Percentiles rank a stretch among this genome's conserved stretches.
Evolutionary conservation across 2,797 vertebrate genomes (phyloP).

Genomic region (Sus cebifrons): DNA sequence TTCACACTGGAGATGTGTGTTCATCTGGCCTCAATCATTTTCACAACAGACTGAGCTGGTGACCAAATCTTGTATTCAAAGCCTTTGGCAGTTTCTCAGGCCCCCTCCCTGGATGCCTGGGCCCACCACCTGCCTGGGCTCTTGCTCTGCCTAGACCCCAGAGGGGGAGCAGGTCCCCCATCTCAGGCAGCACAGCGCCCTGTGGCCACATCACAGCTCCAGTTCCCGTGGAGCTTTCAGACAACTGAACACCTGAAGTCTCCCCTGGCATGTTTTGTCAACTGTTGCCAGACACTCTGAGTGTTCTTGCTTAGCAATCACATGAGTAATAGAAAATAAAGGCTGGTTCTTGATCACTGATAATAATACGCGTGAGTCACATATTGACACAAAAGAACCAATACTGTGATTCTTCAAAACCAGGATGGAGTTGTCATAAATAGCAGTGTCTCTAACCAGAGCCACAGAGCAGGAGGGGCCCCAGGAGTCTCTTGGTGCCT

Average conservation of each 20-base stretch:
- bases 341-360: neutral
- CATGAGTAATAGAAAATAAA: neutral
- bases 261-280: neutral
- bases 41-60: neutral
- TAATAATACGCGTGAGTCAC: neutral
- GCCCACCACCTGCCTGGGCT: too few relatives aligned
- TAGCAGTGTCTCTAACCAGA: neutral
- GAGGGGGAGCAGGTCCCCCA: fast-evolving
- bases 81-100: neutral
- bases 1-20: neutral
- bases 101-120: neutral
- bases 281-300: neutral
- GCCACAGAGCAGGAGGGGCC: neutral
- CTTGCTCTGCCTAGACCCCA: neutral
- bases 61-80: neutral
- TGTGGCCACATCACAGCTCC: neutral
- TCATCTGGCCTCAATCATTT: neutral
- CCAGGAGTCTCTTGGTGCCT: neutral
- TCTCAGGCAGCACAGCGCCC: neutral
- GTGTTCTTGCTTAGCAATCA: neutral
- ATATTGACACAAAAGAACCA: neutral
- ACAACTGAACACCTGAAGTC: neutral
- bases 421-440: neutral
- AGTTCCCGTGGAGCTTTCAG: fast-evolving
- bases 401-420: neutral